Conservation (phyloP, 2,797 vertebrate species). For the Falco biarmicus region DNA sequence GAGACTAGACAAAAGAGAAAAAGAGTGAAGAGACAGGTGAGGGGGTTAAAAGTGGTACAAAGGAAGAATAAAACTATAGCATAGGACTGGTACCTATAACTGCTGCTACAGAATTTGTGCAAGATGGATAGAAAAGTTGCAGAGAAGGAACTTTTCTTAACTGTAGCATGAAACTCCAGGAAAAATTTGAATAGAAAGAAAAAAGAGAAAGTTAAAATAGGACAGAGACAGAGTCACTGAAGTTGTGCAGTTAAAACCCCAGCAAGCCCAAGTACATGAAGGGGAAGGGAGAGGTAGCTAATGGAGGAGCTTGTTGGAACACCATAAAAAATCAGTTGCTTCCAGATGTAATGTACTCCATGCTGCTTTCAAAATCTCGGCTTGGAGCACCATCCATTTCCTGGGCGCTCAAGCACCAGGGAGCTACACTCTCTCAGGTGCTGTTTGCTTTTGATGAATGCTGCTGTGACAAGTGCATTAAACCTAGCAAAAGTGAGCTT, state of each 20-base stretch:
- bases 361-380: background rate
- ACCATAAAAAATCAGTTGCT: background rate
- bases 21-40: background rate
- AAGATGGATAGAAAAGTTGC: background rate
- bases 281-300: background rate
- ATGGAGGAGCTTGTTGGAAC: background rate
- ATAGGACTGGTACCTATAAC: background rate
- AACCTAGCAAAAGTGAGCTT: background rate
- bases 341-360: background rate
- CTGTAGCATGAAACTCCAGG: background rate
- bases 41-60: background rate
- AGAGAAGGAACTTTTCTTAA: background rate
- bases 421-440: background rate
- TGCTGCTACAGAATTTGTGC: background rate
- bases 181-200: background rate
- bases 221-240: background rate
- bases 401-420: background rate
- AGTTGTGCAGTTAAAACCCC: background rate
- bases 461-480: slow-evolving; percentile 4
- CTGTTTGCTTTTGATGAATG: background rate
- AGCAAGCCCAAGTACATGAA: background rate
- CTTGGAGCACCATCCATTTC: background rate
- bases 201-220: background rate
- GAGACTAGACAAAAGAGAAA: background rate
- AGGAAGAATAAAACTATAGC: background rate